Percentiles rank a stretch among this genome's conserved stretches.
Conservation (phyloP, 2,888 invertebrate genomes). For the Mayetiola destructor region DNA sequence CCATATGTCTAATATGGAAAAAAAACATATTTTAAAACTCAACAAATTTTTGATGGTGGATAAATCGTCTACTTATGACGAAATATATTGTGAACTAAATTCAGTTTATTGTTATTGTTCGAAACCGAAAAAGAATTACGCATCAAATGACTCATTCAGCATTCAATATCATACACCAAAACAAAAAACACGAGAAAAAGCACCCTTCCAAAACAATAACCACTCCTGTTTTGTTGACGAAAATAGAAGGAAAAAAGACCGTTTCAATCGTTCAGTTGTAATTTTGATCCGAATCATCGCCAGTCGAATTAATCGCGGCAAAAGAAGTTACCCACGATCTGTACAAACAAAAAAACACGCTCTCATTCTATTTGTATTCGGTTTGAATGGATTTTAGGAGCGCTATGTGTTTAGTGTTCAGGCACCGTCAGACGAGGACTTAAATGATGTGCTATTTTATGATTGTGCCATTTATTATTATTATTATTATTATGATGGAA, state of each 20-base stretch:
- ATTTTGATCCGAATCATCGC: too few species aligned
- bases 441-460: background rate
- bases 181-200: background rate
- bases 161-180: too few species aligned
- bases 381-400: too few species aligned
- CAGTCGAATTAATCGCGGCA: slow-evolving; percentile 8
- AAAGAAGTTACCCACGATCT: slow-evolving; percentile 8
- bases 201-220: background rate
- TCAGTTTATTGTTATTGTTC: too few species aligned
- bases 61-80: slow-evolving; percentile 1
- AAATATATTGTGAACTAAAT: background rate
- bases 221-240: background rate
- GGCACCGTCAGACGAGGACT: background rate
- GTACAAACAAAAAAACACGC: background rate
- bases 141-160: slow-evolving; percentile 12
- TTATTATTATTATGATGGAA: background rate
- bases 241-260: too few species aligned
- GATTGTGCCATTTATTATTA: background rate
- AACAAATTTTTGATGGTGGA: slow-evolving; percentile 6
- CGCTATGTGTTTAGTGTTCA: too few species aligned
- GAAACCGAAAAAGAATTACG: background rate
- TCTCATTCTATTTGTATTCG: too few species aligned
- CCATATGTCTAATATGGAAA: background rate
- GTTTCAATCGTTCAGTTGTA: too few species aligned
- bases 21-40: slow-evolving; percentile 3